Percentiles rank a stretch among this genome's conserved stretches.
phyloP scores from a whole-genome alignment of 1,140 invertebrate species.

The Drosophila ananassae region DNA sequence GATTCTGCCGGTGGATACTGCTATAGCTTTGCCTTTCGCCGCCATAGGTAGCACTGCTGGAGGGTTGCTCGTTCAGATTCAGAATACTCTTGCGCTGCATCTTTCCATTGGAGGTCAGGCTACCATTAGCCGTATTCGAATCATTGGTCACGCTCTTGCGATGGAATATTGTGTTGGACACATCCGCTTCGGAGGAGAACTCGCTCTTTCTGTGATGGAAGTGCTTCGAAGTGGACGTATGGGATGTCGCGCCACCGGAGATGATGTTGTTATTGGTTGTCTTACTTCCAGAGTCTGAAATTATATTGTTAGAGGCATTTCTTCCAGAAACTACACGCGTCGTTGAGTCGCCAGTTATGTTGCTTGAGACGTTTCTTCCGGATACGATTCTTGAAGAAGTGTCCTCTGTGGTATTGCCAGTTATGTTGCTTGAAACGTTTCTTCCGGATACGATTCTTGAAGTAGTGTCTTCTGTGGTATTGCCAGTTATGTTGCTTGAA shows the following conservation, averaged over 20 bases:
- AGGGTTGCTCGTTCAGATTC: conserved; percentile 89
- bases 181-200: conserved; percentile 89
- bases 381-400: conserved; percentile 20
- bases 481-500: conserved; percentile 27
- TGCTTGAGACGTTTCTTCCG: conserved; percentile 17
- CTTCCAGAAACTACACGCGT: conserved; percentile 25
- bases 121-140: conserved; percentile 81
- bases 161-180: conserved; percentile 90
- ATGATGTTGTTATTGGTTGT: conserved; percentile 34
- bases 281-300: conserved; percentile 15
- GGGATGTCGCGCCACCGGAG: conserved; percentile 30
- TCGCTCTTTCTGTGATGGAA: conserved; percentile 88
- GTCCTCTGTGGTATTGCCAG: conserved; percentile 22
- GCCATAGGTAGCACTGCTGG: conserved; percentile 46
- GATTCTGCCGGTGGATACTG: conserved; percentile 88
- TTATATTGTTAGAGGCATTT: conserved; percentile 32
- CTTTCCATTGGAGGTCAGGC: conserved; percentile 90
- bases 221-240: conserved; percentile 58
- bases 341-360: conserved; percentile 25
- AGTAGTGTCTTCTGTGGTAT: conserved; percentile 28
- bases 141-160: conserved; percentile 86
- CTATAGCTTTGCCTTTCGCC: conserved; percentile 90
- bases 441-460: conserved; percentile 13
- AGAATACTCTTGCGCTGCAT: conserved; percentile 91
- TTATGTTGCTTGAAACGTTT: conserved; percentile 25